Evolutionary conservation across 1,140 invertebrate species (phyloP).

Genomic region (Drosophila pachea): DNA sequence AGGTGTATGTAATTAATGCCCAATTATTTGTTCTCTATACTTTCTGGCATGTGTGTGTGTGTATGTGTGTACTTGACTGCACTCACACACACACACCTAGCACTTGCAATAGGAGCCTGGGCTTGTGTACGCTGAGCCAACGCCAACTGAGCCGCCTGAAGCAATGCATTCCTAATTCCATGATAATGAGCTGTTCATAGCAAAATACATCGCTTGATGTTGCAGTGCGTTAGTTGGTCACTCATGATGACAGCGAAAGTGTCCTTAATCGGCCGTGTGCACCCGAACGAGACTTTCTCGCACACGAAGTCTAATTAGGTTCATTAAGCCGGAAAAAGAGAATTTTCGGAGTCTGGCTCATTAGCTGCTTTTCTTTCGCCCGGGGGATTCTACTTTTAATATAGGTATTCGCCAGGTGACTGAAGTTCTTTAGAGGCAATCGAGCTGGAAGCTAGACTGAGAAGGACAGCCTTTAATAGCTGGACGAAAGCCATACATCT

Average conservation of each 20-base stretch:
- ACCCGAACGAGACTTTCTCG: background rate
- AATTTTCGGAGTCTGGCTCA: no score
- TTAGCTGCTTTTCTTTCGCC: no score
- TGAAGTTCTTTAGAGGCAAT: no score
- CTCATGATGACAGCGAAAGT: slow-evolving; percentile 53
- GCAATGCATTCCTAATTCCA: slow-evolving; percentile 70
- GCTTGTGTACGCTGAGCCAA: slow-evolving; percentile 34
- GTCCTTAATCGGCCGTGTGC: slow-evolving; percentile 27
- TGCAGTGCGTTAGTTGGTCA: slow-evolving; percentile 25
- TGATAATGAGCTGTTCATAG: slow-evolving; percentile 76
- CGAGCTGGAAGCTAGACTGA: no score
- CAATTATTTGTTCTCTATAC: no score
- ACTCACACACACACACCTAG: background rate
- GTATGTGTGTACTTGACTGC: slow-evolving; percentile 35
- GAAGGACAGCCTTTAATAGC: no score
- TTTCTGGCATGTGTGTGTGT: slow-evolving; percentile 70
- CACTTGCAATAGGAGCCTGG: no score
- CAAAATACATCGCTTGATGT: slow-evolving; percentile 50
- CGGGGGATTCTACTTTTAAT: no score
- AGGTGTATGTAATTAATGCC: no score
- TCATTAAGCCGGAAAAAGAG: background rate
- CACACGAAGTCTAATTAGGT: background rate
- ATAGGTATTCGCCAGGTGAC: no score
- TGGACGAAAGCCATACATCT: no score
- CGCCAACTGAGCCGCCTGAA: slow-evolving; percentile 49